Percentiles rank a stretch among this genome's conserved stretches.
Conservation (phyloP, 2,113 vertebrate species). For the Cyprinodon brontotheroides region DNA sequence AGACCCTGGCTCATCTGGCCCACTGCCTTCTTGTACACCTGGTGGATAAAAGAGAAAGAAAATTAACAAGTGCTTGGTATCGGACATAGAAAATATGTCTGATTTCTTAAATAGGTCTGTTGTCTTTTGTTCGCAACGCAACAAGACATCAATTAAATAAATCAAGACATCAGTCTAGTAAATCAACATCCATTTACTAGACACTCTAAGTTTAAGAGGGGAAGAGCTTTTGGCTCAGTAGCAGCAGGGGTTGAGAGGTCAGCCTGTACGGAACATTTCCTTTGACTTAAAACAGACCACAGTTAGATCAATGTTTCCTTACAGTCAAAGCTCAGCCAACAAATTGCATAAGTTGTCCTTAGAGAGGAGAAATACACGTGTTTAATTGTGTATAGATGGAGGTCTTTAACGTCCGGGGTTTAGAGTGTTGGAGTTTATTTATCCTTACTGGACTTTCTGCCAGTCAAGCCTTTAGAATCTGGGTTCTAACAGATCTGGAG, state of each 20-base stretch:
- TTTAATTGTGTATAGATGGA: slow-evolving; percentile 27
- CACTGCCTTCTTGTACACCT: slow-evolving; percentile 88
- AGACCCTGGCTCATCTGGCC: slow-evolving; percentile 89
- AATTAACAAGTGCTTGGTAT: neutral
- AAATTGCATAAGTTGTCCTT: slow-evolving; percentile 21
- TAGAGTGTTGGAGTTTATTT: slow-evolving; percentile 26
- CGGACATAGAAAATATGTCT: neutral
- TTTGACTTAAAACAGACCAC: slow-evolving; percentile 9
- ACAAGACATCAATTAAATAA: no score
- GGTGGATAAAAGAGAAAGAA: neutral
- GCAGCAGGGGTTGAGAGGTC: slow-evolving; percentile 2
- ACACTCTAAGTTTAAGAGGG: slow-evolving; percentile 10
- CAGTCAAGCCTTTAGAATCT: slow-evolving; percentile 31
- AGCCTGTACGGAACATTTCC: slow-evolving; percentile 18
- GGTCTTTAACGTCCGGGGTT: neutral
- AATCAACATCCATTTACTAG: neutral
- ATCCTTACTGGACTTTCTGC: slow-evolving; percentile 1
- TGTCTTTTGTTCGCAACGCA: neutral
- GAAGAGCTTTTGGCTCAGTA: neutral
- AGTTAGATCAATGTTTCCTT: slow-evolving; percentile 40
- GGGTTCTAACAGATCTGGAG: slow-evolving; percentile 21
- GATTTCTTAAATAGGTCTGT: neutral
- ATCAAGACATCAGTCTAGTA: no score
- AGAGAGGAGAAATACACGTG: neutral
- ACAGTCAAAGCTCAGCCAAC: slow-evolving; percentile 33